Evolutionary conservation across 2,888 invertebrate genomes (phyloP).

Genomic region (Drosophila mimica): DNA sequence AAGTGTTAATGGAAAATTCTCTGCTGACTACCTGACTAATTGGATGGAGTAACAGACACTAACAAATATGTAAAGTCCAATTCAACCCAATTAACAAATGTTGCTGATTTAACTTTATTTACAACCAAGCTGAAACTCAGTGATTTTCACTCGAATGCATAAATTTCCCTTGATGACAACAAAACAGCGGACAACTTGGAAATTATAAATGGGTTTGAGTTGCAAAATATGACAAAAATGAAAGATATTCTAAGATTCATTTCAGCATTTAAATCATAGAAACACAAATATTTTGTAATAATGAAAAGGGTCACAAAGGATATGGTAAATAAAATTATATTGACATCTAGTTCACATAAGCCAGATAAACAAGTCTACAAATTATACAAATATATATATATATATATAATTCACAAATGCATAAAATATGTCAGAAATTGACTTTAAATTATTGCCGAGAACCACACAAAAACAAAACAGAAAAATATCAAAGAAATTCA

Average conservation of each 20-base stretch:
- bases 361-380: not conserved
- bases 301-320: not conserved
- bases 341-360: not conserved
- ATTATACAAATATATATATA: not conserved
- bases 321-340: not conserved
- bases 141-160: conserved; percentile 34
- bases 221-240: not conserved
- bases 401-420: too few species aligned
- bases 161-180: conserved; percentile 21
- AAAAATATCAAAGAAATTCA: not conserved
- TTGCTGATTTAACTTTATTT: conserved; percentile 59
- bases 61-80: not conserved
- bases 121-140: conserved; percentile 24
- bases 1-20: conserved; percentile 6
- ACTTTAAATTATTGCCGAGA: not conserved
- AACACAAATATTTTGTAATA: not conserved
- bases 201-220: not conserved
- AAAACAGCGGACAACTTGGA: not conserved
- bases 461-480: not conserved
- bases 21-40: conserved; percentile 5
- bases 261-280: not conserved
- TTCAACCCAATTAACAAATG: conserved; percentile 1
- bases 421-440: not conserved
- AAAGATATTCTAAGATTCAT: not conserved
- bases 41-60: not conserved